These are phyloP conservation scores for Tetrapedia diversipes DNA, from an alignment of 2,888 invertebrate species.

Conservation along the genomic window DNA sequence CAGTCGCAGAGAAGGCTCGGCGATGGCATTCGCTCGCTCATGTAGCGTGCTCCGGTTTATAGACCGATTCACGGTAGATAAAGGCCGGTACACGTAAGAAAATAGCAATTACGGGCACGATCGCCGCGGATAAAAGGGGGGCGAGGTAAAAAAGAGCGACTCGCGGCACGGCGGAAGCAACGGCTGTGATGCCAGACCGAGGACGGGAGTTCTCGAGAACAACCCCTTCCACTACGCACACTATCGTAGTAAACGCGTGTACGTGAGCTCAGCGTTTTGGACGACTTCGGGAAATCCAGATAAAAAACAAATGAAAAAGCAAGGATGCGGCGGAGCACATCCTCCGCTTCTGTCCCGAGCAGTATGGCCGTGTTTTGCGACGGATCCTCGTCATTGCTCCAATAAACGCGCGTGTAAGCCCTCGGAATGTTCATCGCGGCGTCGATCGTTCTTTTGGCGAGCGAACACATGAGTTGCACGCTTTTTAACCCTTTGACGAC, in stretches of 20 bases:
- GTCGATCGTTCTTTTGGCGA: neutral
- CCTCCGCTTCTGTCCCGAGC: constrained; percentile 39
- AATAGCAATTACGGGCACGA: constrained; percentile 72
- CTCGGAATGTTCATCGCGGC: neutral
- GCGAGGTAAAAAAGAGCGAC: constrained; percentile 45
- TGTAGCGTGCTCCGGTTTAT: constrained; percentile 53
- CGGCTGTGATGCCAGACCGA: too few relatives aligned
- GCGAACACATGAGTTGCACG: neutral
- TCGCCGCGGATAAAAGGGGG: constrained; percentile 56
- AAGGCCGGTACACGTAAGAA: constrained; percentile 65
- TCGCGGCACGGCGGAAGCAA: constrained; percentile 45
- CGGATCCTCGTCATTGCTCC: constrained; percentile 1
- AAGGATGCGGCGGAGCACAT: constrained; percentile 57
- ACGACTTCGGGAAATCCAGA: too few relatives aligned
- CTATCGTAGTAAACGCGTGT: too few relatives aligned
- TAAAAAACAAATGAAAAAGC: too few relatives aligned
- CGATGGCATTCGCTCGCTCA: constrained; percentile 58
- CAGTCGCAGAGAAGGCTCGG: neutral
- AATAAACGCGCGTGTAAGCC: constrained; percentile 15
- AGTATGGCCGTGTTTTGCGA: neutral
- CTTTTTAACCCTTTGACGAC: neutral
- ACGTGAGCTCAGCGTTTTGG: too few relatives aligned
- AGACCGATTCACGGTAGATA: constrained; percentile 69
- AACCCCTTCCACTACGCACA: too few relatives aligned
- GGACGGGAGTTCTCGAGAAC: too few relatives aligned